A percentile compares a stretch with the other conserved stretches of the same genome.
Evolutionary conservation across 1,140 invertebrate species (phyloP).

Genomic region (Drosophila nigromelanica): DNA sequence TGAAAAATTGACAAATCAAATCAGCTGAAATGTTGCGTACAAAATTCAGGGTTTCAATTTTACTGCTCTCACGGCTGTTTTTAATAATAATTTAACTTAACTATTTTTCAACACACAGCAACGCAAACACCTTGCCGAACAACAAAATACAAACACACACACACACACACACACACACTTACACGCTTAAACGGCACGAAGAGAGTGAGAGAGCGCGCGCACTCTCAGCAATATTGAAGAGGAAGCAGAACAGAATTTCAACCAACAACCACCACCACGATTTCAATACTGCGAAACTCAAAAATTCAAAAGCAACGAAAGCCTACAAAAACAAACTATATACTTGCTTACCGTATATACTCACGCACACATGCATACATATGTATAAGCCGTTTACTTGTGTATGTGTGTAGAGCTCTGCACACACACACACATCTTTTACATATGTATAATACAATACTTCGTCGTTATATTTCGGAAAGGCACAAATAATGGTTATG

Average conservation of each 20-base stretch:
- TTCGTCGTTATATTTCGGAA: constrained; percentile 56
- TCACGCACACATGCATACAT: constrained; percentile 4
- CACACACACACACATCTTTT: not conserved
- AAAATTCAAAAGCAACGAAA: constrained; percentile 72
- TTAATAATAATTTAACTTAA: constrained; percentile 63
- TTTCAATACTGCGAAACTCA: constrained; percentile 77
- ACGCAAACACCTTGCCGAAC: constrained; percentile 47
- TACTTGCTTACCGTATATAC: constrained; percentile 29
- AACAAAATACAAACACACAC: constrained; percentile 41
- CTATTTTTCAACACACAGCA: constrained; percentile 59
- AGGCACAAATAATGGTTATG: constrained; percentile 53
- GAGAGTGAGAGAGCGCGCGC: constrained; percentile 21
- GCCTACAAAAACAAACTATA: constrained; percentile 75
- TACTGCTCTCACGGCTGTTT: constrained; percentile 38
- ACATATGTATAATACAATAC: constrained; percentile 30
- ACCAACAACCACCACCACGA: constrained; percentile 68
- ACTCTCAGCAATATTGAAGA: constrained; percentile 42
- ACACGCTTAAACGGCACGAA: constrained; percentile 39
- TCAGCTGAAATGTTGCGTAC: constrained; percentile 32
- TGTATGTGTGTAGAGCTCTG: constrained; percentile 7
- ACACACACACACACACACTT: constrained; percentile 30
- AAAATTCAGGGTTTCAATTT: constrained; percentile 22
- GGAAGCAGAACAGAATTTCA: constrained; percentile 54
- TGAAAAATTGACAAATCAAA: not conserved
- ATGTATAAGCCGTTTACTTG: constrained; percentile 9